A percentile compares a stretch with the other conserved stretches of the same genome.
Evolutionary conservation across 2,797 vertebrate genomes (phyloP).

Genomic region (Halcyon badia): DNA sequence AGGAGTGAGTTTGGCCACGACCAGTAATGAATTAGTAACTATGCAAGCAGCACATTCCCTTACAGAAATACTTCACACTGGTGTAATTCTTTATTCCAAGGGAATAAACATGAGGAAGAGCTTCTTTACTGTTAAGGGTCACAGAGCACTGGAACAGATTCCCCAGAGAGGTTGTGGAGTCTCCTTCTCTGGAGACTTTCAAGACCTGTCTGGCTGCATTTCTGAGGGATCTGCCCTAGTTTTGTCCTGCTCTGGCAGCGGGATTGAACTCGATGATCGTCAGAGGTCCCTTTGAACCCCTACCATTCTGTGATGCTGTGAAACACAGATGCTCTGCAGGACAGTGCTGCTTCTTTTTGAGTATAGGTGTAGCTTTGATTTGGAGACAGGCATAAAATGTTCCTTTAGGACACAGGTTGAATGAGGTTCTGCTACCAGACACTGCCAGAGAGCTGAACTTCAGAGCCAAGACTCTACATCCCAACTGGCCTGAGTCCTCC

Average conservation of each 20-base stretch:
- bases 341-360: fast-evolving
- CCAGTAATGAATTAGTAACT: conserved; percentile 69
- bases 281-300: too few relatives aligned
- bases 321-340: neutral
- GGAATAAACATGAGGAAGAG: too few relatives aligned
- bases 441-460: neutral
- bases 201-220: too few relatives aligned
- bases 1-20: conserved; percentile 56
- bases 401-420: neutral
- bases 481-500: neutral
- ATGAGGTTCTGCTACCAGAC: neutral
- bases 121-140: too few relatives aligned
- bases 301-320: neutral
- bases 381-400: neutral
- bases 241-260: too few relatives aligned
- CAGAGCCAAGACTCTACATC: neutral
- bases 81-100: neutral
- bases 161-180: too few relatives aligned
- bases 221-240: too few relatives aligned
- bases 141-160: too few relatives aligned
- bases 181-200: too few relatives aligned
- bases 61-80: conserved; percentile 8
- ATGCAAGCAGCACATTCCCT: conserved; percentile 50
- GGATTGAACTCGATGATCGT: too few relatives aligned
- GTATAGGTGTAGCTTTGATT: neutral